Evolutionary conservation across 2,888 invertebrate genomes (phyloP).

Genomic region (Ectemnius continuus): DNA sequence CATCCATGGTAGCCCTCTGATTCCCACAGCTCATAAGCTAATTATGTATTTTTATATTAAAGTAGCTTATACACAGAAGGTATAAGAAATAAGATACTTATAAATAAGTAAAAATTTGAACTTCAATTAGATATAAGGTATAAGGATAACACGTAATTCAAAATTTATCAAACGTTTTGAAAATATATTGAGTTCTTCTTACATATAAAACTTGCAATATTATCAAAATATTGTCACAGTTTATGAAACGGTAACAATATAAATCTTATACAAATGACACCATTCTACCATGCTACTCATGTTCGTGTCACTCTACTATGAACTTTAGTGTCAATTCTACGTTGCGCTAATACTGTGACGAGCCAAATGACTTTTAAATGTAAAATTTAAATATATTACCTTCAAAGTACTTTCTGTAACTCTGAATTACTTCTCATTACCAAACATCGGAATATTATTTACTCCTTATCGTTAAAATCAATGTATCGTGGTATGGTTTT

Average conservation of each 20-base stretch:
- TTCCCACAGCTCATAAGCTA: constrained; percentile 77
- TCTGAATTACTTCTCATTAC: constrained; percentile 57
- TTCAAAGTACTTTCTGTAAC: constrained; percentile 69
- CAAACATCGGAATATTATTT: constrained; percentile 43
- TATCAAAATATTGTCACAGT: constrained; percentile 73
- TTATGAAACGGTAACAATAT: constrained; percentile 66
- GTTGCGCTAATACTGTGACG: constrained; percentile 77
- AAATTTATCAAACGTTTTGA: constrained; percentile 74
- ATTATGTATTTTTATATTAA: constrained; percentile 79
- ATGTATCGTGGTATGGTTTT: too few relatives aligned
- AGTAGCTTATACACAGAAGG: constrained; percentile 74
- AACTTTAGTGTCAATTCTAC: constrained; percentile 76
- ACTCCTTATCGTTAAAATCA: constrained; percentile 30
- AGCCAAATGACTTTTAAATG: constrained; percentile 78
- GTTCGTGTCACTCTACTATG: constrained; percentile 70
- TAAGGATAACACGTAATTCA: constrained; percentile 70
- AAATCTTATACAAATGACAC: constrained; percentile 62
- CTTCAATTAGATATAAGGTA: constrained; percentile 70
- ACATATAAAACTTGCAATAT: constrained; percentile 70
- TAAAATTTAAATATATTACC: constrained; percentile 76
- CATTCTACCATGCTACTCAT: constrained; percentile 69
- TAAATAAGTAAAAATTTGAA: constrained; percentile 57
- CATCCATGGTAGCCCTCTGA: constrained; percentile 73
- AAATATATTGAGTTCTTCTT: constrained; percentile 75
- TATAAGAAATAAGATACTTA: constrained; percentile 61